Percentiles rank a stretch among this genome's conserved stretches.
These are phyloP conservation scores for Machimus rusticus DNA, from an alignment of 2,888 invertebrate species.

Conservation along the genomic window DNA sequence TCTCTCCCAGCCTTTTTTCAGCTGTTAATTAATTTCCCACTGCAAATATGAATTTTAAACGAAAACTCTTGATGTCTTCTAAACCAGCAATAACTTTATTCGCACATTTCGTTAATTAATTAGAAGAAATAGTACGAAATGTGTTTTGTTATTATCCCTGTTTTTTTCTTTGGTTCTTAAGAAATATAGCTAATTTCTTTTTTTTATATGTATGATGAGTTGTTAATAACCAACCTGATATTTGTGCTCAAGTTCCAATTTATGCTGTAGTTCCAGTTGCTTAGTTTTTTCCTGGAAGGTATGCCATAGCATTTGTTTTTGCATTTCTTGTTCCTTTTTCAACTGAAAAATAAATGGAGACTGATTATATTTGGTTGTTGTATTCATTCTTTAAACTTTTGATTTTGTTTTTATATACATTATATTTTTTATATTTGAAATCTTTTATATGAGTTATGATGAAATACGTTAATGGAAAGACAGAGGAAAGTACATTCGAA, in stretches of 20 bases:
- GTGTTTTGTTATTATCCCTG: slow-evolving; percentile 14
- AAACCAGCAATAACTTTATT: not conserved
- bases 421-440: not conserved
- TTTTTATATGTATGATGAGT: not conserved
- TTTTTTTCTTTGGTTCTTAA: slow-evolving; percentile 7
- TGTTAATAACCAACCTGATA: slow-evolving; percentile 74
- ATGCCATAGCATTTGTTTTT: slow-evolving; percentile 89
- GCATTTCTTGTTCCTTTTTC: slow-evolving; percentile 92
- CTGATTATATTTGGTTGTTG: not conserved
- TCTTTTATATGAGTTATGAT: not conserved
- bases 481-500: not conserved
- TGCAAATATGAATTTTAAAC: not conserved
- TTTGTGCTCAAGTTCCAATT: slow-evolving; percentile 87
- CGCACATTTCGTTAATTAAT: not conserved
- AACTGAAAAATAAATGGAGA: slow-evolving; percentile 69
- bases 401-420: not conserved
- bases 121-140: not conserved
- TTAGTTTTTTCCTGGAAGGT: slow-evolving; percentile 92
- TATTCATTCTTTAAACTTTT: not conserved
- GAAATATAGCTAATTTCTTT: not conserved
- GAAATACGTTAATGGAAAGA: not conserved
- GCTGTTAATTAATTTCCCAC: not conserved
- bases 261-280: slow-evolving; percentile 88
- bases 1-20: not conserved
- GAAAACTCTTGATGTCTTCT: not conserved